Evolutionary conservation across 1,140 invertebrate species (phyloP).

Genomic region (Zaprionus lachaisei): DNA sequence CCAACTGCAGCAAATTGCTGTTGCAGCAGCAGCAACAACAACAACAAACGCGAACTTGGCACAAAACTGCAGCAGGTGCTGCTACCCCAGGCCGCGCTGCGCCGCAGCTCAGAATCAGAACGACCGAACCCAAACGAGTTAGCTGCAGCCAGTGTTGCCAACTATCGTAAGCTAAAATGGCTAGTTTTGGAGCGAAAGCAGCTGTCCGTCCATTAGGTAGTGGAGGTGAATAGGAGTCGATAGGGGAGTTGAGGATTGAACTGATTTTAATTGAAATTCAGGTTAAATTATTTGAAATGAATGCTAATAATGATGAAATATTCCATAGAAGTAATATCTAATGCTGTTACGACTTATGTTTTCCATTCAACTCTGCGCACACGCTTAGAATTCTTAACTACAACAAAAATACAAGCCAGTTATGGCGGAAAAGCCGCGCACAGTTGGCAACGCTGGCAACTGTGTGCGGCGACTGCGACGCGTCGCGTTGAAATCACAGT

Average conservation of each 20-base stretch:
- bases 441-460: constrained; percentile 7
- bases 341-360: no score
- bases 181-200: constrained; percentile 4
- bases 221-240: neutral
- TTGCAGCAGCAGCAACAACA: constrained; percentile 38
- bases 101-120: constrained; percentile 63
- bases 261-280: no score
- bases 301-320: no score
- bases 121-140: constrained; percentile 52
- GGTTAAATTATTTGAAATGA: no score
- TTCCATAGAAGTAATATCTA: no score
- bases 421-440: constrained; percentile 4
- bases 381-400: neutral
- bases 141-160: constrained; percentile 8
- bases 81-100: constrained; percentile 4
- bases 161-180: constrained; percentile 1
- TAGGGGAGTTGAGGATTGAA: neutral
- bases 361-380: neutral
- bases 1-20: constrained; percentile 52
- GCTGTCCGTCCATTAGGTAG: neutral
- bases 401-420: neutral
- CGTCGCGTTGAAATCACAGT: constrained; percentile 61
- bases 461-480: constrained; percentile 21
- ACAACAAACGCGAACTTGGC: constrained; percentile 67
- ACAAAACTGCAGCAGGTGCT: constrained; percentile 54